phyloP scores from a whole-genome alignment of 2,888 invertebrate species.

The Chalcis sispes region DNA sequence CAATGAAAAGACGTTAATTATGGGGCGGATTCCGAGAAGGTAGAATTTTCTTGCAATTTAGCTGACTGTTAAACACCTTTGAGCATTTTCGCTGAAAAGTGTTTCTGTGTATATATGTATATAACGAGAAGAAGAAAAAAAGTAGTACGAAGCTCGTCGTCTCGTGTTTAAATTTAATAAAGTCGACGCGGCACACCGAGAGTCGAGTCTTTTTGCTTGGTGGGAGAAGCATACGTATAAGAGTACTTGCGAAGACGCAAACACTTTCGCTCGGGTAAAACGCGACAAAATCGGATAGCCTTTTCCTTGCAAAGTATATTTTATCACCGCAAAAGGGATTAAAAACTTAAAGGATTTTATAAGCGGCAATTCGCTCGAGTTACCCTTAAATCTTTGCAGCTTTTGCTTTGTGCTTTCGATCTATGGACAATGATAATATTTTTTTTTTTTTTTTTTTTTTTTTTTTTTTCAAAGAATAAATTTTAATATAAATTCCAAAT shows the following conservation, averaged over 20 bases:
- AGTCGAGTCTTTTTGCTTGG: too few species aligned
- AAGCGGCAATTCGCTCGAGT: too few species aligned
- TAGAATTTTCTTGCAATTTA: slow-evolving; percentile 1
- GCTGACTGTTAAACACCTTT: slow-evolving; percentile 23
- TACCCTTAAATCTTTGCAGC: too few species aligned
- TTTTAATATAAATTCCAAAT: too few species aligned
- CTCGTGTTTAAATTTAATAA: slow-evolving; percentile 49
- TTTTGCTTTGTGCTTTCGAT: too few species aligned
- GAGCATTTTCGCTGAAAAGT: slow-evolving; percentile 10
- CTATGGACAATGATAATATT: too few species aligned
- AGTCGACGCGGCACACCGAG: not conserved
- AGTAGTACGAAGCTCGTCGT: slow-evolving; percentile 21
- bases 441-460: too few species aligned
- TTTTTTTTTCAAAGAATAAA: too few species aligned
- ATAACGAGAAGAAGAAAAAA: slow-evolving; percentile 55
- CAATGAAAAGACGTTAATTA: slow-evolving; percentile 13
- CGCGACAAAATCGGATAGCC: slow-evolving; percentile 40
- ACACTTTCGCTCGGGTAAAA: slow-evolving; percentile 13
- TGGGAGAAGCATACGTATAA: slow-evolving; percentile 17
- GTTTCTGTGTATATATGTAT: slow-evolving; percentile 24
- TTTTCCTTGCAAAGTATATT: slow-evolving; percentile 1
- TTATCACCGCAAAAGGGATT: too few species aligned
- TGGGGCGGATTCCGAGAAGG: not conserved
- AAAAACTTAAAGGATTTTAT: too few species aligned
- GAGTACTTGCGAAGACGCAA: slow-evolving; percentile 33